Evolutionary conservation across 2,797 vertebrate species (phyloP), one percentile per base, ranked within the genome.

Genomic region (Antrozous pallidus): DNA sequence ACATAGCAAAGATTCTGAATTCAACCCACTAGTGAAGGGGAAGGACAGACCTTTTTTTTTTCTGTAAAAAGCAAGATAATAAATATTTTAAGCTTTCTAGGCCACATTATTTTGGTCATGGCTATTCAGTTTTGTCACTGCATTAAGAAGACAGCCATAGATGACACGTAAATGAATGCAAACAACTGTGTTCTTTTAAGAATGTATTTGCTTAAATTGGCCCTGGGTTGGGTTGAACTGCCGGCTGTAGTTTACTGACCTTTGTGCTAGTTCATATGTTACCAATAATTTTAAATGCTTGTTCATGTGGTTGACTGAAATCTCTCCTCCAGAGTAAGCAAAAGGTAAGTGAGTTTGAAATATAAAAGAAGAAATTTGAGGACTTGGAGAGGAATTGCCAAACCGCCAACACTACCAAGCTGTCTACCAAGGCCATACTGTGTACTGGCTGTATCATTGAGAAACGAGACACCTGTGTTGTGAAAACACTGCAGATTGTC

Each of bases 241-340:
- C 0, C 9, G 0, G 1, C 8, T 70, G 7, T 70, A 36, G 3
- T 45, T 89, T 88, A 6, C 16, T 24, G 17, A 80, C 1, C 0
- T 1, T 33, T 75, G 1, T 33, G 13, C 1, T 91, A 54, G 7
- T 8, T 88, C 31, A 75, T 24, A 31, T 0, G 1, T 42, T 51
- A 81, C 9, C 45, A 47, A 7, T 49, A 31, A 70, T 22, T 70
- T n/a, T 24, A 69, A 94, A 33, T 33, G 1, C 16, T 51, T 36
- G 9, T 90, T 74, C 33, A 4, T 13, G 5, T 49, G 31, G 0
- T 56, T 31, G 11, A 74, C 22, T 45, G 20, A 51, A 74, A 84
- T 83, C 11, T 42, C n/a, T 92, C 5, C 5, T 65, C 28, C 47
- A 82, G 42, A 78, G 3, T 13, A 71, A 82, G 42, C 11, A 38